Conservation (phyloP, 2,888 invertebrate species). For the Lithophane semibrunnea region DNA sequence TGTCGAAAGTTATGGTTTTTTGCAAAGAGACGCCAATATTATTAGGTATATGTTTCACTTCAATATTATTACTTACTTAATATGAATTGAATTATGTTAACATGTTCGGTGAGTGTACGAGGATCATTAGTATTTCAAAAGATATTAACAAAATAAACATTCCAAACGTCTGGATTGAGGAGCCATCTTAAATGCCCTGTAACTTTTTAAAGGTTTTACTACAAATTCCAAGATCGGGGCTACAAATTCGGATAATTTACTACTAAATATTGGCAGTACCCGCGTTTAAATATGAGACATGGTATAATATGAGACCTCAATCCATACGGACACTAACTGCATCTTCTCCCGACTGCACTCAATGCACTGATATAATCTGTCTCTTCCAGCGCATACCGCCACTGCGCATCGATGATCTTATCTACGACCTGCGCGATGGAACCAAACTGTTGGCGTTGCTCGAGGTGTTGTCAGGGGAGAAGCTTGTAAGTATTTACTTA, state of each 20-base stretch:
- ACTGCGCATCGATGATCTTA: slow-evolving; percentile 97
- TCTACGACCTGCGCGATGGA: slow-evolving; percentile 98
- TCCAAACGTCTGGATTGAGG: no score
- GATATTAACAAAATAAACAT: no score
- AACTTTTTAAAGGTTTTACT: no score
- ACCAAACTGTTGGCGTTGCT: slow-evolving; percentile 97
- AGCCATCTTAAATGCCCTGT: no score
- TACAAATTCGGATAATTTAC: no score
- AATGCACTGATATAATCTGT: slow-evolving; percentile 11
- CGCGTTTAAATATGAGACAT: no score
- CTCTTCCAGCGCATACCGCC: slow-evolving; percentile 96
- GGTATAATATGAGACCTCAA: no score
- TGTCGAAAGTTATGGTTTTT: neutral
- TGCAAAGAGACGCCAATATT: neutral
- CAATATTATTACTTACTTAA: neutral
- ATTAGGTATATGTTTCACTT: neutral
- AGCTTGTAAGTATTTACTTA: slow-evolving; percentile 92
- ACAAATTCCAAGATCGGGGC: no score
- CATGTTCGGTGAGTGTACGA: neutral
- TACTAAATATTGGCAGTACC: no score
- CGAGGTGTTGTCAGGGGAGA: slow-evolving; percentile 98
- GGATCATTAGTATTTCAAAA: no score
- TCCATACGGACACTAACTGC: no score
- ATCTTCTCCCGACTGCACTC: neutral
- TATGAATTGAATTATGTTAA: neutral